Evolutionary conservation across 2,113 vertebrate genomes (phyloP).

Genomic region (Atractosteus spatula): DNA sequence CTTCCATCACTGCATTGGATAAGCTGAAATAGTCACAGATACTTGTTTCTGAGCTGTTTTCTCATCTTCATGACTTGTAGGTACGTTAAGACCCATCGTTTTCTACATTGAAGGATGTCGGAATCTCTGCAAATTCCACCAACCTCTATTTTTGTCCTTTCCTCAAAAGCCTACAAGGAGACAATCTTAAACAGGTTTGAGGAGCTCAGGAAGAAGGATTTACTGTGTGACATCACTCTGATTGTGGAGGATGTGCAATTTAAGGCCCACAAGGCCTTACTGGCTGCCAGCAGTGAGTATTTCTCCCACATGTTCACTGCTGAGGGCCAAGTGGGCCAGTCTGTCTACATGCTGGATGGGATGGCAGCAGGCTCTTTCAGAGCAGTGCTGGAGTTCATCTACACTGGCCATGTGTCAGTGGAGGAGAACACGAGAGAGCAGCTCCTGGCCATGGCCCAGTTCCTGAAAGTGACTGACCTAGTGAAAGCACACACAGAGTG

Average conservation of each 20-base stretch:
- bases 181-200: conserved; percentile 80
- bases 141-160: conserved; percentile 55
- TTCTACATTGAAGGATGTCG: conserved; percentile 62
- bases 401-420: conserved; percentile 79
- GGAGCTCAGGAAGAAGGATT: conserved; percentile 76
- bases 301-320: conserved; percentile 88
- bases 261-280: conserved; percentile 88
- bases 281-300: conserved; percentile 94
- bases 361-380: conserved; percentile 77
- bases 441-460: conserved; percentile 79
- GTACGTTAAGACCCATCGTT: neutral
- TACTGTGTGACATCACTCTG: conserved; percentile 89
- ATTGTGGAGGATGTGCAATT: conserved; percentile 86
- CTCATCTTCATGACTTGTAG: conserved; percentile 8
- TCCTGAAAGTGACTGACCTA: conserved; percentile 82
- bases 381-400: conserved; percentile 87
- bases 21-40: too few species aligned
- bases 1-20: too few species aligned
- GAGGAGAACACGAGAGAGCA: conserved; percentile 71
- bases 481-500: conserved; percentile 72
- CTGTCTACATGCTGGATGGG: conserved; percentile 78
- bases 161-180: conserved; percentile 78
- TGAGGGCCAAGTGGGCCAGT: conserved; percentile 67
- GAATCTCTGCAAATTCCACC: conserved; percentile 22
- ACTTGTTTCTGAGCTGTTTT: neutral